A percentile compares a stretch with the other conserved stretches of the same genome.
Conservation (phyloP, 2,888 invertebrate genomes). For the Branchipolynoe longqiensis region DNA sequence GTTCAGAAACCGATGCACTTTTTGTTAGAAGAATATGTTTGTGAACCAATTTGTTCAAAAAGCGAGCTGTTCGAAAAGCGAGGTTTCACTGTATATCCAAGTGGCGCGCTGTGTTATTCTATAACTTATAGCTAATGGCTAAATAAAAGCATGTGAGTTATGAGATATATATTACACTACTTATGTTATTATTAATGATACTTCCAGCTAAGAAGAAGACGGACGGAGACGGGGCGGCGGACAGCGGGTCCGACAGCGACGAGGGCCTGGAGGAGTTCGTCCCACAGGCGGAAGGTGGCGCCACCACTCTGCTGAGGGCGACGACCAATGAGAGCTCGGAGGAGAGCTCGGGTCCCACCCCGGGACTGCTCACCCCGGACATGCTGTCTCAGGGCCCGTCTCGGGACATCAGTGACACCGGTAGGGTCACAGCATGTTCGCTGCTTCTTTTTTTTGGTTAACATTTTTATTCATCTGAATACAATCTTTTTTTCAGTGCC, state of each 20-base stretch:
- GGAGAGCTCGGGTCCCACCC: constrained; percentile 26
- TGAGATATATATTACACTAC: no score
- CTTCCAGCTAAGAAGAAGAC: constrained; percentile 43
- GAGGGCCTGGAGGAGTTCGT: constrained; percentile 57
- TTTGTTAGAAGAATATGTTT: no score
- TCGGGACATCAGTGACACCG: constrained; percentile 34
- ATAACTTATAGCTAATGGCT: no score
- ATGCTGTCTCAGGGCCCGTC: constrained; percentile 42
- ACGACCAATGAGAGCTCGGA: constrained; percentile 27
- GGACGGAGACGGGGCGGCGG: neutral
- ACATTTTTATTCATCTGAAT: no score
- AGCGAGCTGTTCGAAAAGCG: no score
- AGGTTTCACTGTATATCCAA: no score
- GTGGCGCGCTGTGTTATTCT: no score
- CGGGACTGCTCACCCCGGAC: constrained; percentile 45
- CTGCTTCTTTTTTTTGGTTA: neutral
- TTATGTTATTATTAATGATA: no score
- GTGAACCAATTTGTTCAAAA: no score
- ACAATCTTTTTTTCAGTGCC: no score
- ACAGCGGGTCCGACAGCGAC: constrained; percentile 41
- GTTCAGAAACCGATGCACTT: no score
- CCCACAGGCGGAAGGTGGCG: neutral
- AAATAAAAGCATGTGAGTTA: no score
- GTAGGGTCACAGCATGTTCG: neutral
- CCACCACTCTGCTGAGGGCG: neutral